Evolutionary conservation across 2,888 invertebrate genomes (phyloP).

Genomic region (Noctua comes): DNA sequence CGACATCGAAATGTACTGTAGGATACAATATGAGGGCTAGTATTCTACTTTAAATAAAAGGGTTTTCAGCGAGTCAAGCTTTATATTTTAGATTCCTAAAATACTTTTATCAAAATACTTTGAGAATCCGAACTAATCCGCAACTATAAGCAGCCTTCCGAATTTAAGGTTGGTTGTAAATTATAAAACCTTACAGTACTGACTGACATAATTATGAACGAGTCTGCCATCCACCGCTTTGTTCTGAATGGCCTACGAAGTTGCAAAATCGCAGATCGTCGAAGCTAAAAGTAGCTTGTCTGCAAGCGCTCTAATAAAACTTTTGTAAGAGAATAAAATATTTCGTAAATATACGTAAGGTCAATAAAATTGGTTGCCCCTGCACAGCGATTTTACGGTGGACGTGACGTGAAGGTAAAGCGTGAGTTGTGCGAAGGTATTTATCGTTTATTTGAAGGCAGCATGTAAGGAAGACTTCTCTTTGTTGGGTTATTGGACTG

Average conservation of each 20-base stretch:
- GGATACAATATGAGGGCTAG: background rate
- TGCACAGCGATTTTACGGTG: slow-evolving; percentile 58
- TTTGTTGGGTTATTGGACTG: slow-evolving; percentile 44
- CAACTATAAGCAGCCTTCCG: background rate
- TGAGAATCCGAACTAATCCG: background rate
- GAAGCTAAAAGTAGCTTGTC: slow-evolving; percentile 12
- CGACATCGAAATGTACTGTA: background rate
- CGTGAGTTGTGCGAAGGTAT: slow-evolving; percentile 44
- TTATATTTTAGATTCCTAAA: background rate
- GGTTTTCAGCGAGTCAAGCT: background rate
- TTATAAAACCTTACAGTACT: background rate
- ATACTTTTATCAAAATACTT: background rate
- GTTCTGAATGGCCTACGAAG: background rate
- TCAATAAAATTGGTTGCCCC: slow-evolving; percentile 61
- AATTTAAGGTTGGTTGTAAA: background rate
- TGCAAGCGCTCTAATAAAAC: slow-evolving; percentile 68
- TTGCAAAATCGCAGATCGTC: background rate
- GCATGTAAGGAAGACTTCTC: slow-evolving; percentile 44
- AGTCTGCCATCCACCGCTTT: background rate
- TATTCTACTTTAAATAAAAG: too few relatives aligned
- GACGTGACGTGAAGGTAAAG: slow-evolving; percentile 63
- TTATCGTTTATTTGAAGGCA: slow-evolving; percentile 56
- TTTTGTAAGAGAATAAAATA: slow-evolving; percentile 71
- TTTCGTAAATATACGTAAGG: slow-evolving; percentile 69
- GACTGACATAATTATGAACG: background rate